Evolutionary conservation across 2,113 vertebrate species (phyloP).

Genomic region (Gasterosteus aculeatus): DNA sequence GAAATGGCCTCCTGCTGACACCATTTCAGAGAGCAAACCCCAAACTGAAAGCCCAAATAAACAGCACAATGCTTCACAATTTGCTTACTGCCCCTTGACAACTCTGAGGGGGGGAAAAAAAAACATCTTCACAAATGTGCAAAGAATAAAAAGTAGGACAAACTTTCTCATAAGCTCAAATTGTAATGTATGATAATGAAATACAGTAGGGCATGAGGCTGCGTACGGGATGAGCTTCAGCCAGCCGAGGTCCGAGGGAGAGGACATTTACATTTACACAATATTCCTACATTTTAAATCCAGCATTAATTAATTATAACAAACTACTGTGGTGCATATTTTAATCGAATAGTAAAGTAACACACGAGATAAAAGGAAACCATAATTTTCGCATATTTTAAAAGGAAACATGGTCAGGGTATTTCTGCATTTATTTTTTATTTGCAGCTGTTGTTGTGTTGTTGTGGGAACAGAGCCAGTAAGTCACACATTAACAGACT

Average conservation of each 20-base stretch:
- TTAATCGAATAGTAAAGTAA: constrained; percentile 42
- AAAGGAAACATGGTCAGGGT: constrained; percentile 8
- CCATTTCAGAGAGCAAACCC: constrained; percentile 38
- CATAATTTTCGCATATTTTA: constrained; percentile 31
- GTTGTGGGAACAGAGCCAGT: constrained; percentile 3
- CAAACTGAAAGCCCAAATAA: constrained; percentile 22
- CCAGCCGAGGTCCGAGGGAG: constrained; percentile 21
- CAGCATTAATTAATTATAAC: constrained; percentile 10
- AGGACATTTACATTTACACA: constrained; percentile 18
- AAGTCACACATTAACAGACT: constrained; percentile 29
- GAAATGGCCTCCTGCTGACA: constrained; percentile 25
- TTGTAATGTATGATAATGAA: constrained; percentile 69
- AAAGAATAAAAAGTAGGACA: constrained; percentile 39
- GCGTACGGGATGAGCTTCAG: constrained; percentile 40
- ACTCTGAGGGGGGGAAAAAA: background rate
- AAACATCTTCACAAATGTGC: constrained; percentile 27
- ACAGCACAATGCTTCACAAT: constrained; percentile 19
- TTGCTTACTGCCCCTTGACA: constrained; percentile 23
- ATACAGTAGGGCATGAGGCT: constrained; percentile 48
- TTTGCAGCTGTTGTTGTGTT: constrained; percentile 21
- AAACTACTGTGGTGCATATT: constrained; percentile 20
- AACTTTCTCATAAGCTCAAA: constrained; percentile 37
- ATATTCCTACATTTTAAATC: constrained; percentile 1
- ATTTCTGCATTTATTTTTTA: constrained; percentile 30
- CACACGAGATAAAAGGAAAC: constrained; percentile 13